phyloP scores from a whole-genome alignment of 2,113 vertebrate genomes.

The Bostrychus sinensis region DNA sequence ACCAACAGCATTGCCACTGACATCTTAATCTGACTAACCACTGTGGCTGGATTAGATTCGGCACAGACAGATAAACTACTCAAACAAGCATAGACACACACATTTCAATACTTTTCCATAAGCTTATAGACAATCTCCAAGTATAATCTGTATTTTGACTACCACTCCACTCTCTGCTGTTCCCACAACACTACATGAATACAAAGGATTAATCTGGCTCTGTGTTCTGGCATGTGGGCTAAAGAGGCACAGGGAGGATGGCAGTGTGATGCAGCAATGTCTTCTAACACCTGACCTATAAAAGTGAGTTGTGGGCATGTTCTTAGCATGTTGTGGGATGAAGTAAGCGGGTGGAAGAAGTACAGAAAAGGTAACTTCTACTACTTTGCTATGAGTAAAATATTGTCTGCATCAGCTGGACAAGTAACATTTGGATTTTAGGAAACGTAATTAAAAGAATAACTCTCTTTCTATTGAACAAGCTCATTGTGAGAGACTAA shows the following conservation, averaged over 20 bases:
- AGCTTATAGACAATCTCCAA: background rate
- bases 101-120: background rate
- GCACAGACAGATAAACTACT: no score
- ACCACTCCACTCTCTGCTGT: background rate
- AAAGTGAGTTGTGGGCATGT: background rate
- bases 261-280: background rate
- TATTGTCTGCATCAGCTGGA: no score
- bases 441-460: background rate
- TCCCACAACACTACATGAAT: background rate
- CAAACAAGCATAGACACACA: background rate
- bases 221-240: background rate
- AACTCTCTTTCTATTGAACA: background rate
- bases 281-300: background rate
- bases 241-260: background rate
- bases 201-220: background rate
- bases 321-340: background rate
- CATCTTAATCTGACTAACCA: no score
- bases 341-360: no score
- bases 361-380: no score
- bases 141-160: slow-evolving; percentile 6
- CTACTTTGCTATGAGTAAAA: no score
- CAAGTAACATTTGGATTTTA: background rate
- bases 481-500: slow-evolving; percentile 15
- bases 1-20: no score
- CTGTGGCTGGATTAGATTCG: no score